phyloP scores from a whole-genome alignment of 2,797 vertebrate species.

The Phataginus tetradactyla region DNA sequence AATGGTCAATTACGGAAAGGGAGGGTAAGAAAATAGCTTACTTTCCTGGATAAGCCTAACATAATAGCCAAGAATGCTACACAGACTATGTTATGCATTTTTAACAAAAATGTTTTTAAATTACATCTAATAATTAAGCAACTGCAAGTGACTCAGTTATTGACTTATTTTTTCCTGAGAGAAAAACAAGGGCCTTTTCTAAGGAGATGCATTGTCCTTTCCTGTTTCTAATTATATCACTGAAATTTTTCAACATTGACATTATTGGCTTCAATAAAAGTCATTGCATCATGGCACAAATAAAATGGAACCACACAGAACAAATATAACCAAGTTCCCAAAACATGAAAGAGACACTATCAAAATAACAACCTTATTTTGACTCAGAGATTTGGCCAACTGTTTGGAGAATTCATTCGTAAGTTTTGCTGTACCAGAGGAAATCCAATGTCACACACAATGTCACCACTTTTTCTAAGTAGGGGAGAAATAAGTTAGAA shows the following conservation, averaged over 20 bases:
- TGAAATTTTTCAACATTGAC: not conserved
- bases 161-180: not conserved
- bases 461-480: slow-evolving; percentile 28
- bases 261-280: slow-evolving; percentile 51
- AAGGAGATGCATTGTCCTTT: not conserved
- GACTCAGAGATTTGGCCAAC: not conserved
- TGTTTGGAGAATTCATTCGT: slow-evolving; percentile 18
- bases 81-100: not conserved
- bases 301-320: slow-evolving; percentile 6
- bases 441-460: slow-evolving; percentile 3
- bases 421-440: slow-evolving; percentile 19
- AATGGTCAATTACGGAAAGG: not conserved
- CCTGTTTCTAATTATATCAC: slow-evolving; percentile 40
- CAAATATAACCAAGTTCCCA: slow-evolving; percentile 38
- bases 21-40: not conserved
- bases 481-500: slow-evolving; percentile 38
- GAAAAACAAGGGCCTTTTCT: not conserved
- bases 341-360: not conserved
- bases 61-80: not conserved
- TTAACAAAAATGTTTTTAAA: not conserved
- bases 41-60: not conserved
- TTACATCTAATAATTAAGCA: slow-evolving; percentile 16
- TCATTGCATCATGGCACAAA: not conserved
- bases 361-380: slow-evolving; percentile 40
- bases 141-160: not conserved